Evolutionary conservation across 2,113 vertebrate genomes (phyloP).

Genomic region (Clinocottus analis): DNA sequence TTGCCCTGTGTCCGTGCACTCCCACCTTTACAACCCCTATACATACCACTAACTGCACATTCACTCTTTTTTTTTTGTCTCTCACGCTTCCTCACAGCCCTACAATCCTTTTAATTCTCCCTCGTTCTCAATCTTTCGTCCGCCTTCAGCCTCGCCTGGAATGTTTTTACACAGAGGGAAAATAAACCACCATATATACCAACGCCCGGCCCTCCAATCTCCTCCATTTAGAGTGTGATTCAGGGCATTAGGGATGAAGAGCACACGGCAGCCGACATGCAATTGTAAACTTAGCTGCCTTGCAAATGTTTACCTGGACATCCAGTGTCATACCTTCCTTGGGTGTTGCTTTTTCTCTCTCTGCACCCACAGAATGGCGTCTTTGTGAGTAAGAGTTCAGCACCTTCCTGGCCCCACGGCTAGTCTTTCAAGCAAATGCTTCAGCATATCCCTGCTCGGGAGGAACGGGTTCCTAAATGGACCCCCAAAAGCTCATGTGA

Average conservation of each 20-base stretch:
- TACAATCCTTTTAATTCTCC: conserved; percentile 52
- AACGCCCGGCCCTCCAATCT: conserved; percentile 52
- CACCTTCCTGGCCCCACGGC: conserved; percentile 48
- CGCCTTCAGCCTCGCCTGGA: conserved; percentile 64
- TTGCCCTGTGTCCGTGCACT: conserved; percentile 38
- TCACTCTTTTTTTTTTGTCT: conserved; percentile 53
- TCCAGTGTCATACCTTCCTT: conserved; percentile 73
- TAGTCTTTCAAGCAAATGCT: conserved; percentile 57
- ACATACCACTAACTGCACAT: conserved; percentile 58
- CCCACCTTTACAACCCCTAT: conserved; percentile 22
- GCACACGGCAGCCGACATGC: conserved; percentile 36
- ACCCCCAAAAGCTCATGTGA: conserved; percentile 35
- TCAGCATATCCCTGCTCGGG: conserved; percentile 43
- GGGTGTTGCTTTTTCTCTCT: conserved; percentile 74
- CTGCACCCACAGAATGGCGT: conserved; percentile 68
- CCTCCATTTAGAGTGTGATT: conserved; percentile 33
- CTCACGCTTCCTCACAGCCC: conserved; percentile 15
- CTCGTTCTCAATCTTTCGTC: conserved; percentile 44
- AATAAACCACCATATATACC: conserved; percentile 65
- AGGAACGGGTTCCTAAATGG: conserved; percentile 39
- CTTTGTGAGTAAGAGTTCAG: conserved; percentile 72
- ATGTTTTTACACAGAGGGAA: conserved; percentile 77
- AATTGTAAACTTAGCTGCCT: conserved; percentile 51
- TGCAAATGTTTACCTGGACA: conserved; percentile 77
- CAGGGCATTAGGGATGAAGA: conserved; percentile 49